A percentile compares a stretch with the other conserved stretches of the same genome.
phyloP scores from a whole-genome alignment of 2,113 vertebrate genomes.

The Catharus bicknelli region DNA sequence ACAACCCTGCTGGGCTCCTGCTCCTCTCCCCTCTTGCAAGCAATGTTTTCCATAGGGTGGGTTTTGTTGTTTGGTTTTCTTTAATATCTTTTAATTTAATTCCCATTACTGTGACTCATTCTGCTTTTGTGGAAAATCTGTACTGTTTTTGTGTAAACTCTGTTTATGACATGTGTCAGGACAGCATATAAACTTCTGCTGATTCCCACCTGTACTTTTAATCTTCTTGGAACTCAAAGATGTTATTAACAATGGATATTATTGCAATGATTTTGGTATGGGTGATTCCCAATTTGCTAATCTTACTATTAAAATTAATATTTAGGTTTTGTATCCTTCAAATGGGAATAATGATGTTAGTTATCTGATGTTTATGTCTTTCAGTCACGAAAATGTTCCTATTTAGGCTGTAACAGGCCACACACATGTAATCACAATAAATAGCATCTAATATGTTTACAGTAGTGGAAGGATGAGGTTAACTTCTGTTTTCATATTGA shows the following conservation, averaged over 20 bases:
- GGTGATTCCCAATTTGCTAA: slow-evolving; percentile 63
- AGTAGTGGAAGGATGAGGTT: slow-evolving; percentile 82
- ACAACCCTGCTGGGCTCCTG: not conserved
- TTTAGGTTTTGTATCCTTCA: slow-evolving; percentile 79
- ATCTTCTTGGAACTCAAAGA: slow-evolving; percentile 42
- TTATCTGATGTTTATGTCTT: slow-evolving; percentile 80
- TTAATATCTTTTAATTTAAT: not conserved
- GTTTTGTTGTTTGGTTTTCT: not conserved
- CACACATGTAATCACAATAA: slow-evolving; percentile 87
- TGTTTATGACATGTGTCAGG: slow-evolving; percentile 74
- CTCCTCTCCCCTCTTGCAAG: not conserved
- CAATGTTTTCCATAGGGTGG: not conserved
- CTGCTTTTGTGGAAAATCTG: slow-evolving; percentile 25
- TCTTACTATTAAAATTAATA: slow-evolving; percentile 84
- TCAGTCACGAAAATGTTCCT: slow-evolving; percentile 84
- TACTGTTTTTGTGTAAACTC: slow-evolving; percentile 40
- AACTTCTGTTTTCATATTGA: slow-evolving; percentile 84
- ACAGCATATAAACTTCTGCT: slow-evolving; percentile 60
- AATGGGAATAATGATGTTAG: slow-evolving; percentile 74
- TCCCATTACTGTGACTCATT: not conserved
- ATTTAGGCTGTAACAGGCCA: slow-evolving; percentile 79
- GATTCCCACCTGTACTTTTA: slow-evolving; percentile 73
- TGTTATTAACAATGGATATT: slow-evolving; percentile 22
- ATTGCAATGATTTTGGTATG: slow-evolving; percentile 47
- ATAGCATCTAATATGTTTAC: slow-evolving; percentile 93